Percentiles rank a stretch among this genome's conserved stretches.
These are phyloP conservation scores for Meloidogyne hapla DNA, from an alignment of 1,140 invertebrate species.

Conservation along the genomic window DNA sequence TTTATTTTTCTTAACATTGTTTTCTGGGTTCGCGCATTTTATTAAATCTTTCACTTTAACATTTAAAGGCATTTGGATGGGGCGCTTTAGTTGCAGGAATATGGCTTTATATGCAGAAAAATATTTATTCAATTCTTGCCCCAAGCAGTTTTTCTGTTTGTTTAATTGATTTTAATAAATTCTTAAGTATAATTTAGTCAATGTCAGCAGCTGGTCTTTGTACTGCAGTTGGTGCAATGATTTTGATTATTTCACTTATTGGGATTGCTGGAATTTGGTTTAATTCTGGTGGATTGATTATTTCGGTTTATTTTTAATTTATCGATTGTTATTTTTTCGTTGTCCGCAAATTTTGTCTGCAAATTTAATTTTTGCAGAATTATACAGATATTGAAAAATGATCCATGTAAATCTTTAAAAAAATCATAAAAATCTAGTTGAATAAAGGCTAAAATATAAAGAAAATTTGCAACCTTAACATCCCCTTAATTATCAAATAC, in stretches of 20 bases:
- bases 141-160: slow-evolving; percentile 42
- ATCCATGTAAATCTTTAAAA: too few relatives aligned
- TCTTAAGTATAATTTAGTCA: slow-evolving; percentile 11
- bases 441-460: background rate
- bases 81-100: slow-evolving; percentile 43
- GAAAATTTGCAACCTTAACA: background rate
- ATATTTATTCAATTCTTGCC: slow-evolving; percentile 41
- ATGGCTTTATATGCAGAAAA: slow-evolving; percentile 49
- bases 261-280: slow-evolving; percentile 46
- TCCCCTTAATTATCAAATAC: background rate
- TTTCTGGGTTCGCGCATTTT: slow-evolving; percentile 6
- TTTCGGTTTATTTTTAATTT: slow-evolving; percentile 33
- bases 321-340: too few relatives aligned
- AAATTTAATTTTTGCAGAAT: slow-evolving; percentile 9
- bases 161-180: background rate
- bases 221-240: slow-evolving; percentile 40
- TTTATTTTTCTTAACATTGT: slow-evolving; percentile 14
- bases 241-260: slow-evolving; percentile 47
- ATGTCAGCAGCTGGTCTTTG: slow-evolving; percentile 50
- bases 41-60: background rate
- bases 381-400: too few relatives aligned
- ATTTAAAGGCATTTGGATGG: slow-evolving; percentile 40
- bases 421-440: too few relatives aligned
- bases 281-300: slow-evolving; percentile 40
- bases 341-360: background rate